phyloP scores from a whole-genome alignment of 2,113 vertebrate species.

The Brachionichthys hirsutus region DNA sequence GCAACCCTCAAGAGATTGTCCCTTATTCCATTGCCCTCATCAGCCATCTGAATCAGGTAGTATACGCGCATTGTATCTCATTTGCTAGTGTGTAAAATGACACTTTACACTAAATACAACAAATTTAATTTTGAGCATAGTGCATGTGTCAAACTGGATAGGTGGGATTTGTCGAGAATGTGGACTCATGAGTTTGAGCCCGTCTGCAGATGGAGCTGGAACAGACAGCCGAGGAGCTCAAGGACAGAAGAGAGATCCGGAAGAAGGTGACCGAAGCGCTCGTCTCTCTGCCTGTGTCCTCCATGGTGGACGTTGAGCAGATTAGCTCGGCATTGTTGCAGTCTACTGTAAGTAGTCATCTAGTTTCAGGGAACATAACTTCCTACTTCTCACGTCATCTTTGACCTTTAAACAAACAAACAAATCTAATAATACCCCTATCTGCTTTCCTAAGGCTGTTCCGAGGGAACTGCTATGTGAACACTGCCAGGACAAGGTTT shows the following conservation, averaged over 20 bases:
- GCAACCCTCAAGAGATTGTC: constrained; percentile 77
- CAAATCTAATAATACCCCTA: not conserved
- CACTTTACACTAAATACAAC: too few relatives aligned
- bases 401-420: not conserved
- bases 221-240: constrained; percentile 39
- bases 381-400: not conserved
- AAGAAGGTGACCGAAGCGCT: constrained; percentile 70
- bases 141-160: too few relatives aligned
- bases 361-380: not conserved
- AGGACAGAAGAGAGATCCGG: constrained; percentile 64
- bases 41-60: constrained; percentile 79
- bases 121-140: too few relatives aligned
- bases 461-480: constrained; percentile 59
- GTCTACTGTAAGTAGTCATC: constrained; percentile 63
- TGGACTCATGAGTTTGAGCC: constrained; percentile 2
- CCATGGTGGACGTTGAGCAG: constrained; percentile 71
- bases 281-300: constrained; percentile 70
- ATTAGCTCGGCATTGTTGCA: constrained; percentile 76
- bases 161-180: too few relatives aligned
- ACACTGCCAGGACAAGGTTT: constrained; percentile 56
- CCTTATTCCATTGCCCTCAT: constrained; percentile 73
- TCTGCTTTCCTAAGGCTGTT: constrained; percentile 57
- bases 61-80: not conserved
- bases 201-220: constrained; percentile 58
- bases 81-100: not conserved